Conservation (phyloP, 2,888 invertebrate genomes). For the Pyrrhia umbra region DNA sequence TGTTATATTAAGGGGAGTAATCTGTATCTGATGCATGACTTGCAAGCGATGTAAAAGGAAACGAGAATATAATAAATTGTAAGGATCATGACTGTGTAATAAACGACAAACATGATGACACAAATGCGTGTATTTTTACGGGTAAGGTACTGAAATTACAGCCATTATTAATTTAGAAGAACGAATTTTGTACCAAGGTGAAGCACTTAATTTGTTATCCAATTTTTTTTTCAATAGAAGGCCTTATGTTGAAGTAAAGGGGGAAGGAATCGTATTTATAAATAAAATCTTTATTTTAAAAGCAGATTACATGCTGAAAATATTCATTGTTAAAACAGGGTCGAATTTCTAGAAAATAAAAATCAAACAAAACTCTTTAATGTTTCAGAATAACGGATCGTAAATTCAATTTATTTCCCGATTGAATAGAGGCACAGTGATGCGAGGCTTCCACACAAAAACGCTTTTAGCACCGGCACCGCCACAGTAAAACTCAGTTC, state of each 20-base stretch:
- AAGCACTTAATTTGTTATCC: neutral
- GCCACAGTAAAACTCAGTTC: conserved; percentile 72
- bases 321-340: conserved; percentile 8
- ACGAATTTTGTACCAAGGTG: neutral
- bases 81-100: conserved; percentile 1
- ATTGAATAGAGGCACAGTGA: conserved; percentile 76
- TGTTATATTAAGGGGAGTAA: conserved; percentile 70
- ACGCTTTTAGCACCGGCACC: conserved; percentile 75
- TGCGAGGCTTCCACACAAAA: conserved; percentile 75
- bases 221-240: no score
- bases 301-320: neutral
- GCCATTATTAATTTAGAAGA: neutral
- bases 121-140: conserved; percentile 21
- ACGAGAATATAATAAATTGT: conserved; percentile 30
- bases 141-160: neutral
- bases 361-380: conserved; percentile 64
- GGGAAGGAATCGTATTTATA: neutral
- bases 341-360: conserved; percentile 12
- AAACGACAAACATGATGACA: conserved; percentile 1
- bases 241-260: no score
- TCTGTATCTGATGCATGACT: conserved; percentile 55
- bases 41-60: conserved; percentile 24
- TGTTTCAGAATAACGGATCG: conserved; percentile 66
- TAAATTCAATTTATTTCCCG: conserved; percentile 78
- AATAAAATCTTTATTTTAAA: neutral